These are phyloP conservation scores for Tineola bisselliella DNA, from an alignment of 2,888 invertebrate species.

Conservation along the genomic window DNA sequence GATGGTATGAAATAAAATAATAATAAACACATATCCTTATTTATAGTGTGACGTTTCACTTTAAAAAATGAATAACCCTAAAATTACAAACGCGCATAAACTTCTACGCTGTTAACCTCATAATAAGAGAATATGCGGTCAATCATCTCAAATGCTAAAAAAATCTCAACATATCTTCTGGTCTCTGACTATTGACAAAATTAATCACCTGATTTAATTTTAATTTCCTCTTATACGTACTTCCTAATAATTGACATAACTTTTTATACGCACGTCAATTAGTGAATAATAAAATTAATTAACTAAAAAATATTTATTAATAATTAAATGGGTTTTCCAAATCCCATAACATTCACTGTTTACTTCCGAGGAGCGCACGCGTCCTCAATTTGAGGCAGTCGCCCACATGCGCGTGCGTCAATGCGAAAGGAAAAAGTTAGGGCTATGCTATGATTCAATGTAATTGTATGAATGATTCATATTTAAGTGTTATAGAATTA, in stretches of 20 bases:
- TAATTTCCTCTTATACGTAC: neutral
- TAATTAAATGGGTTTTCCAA: neutral
- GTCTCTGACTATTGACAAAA: neutral
- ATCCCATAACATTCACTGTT: neutral
- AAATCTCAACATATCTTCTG: neutral
- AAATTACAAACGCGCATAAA: neutral
- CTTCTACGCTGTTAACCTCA: neutral
- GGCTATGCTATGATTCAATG: constrained; percentile 29
- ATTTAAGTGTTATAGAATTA: neutral
- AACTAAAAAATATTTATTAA: neutral
- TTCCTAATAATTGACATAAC: neutral
- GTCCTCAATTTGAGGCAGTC: constrained; percentile 14
- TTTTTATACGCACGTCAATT: neutral
- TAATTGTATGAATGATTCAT: constrained; percentile 29
- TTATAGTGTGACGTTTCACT: too few relatives aligned
- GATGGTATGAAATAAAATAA: too few relatives aligned
- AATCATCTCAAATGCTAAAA: neutral
- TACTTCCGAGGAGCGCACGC: constrained; percentile 5
- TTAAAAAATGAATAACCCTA: too few relatives aligned
- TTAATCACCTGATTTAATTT: neutral
- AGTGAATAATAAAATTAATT: neutral
- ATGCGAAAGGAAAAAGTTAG: constrained; percentile 25
- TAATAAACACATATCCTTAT: too few relatives aligned
- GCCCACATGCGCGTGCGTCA: constrained; percentile 31
- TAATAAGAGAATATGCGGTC: neutral